Conservation (phyloP, 1,140 invertebrate species). For the Melitaea cinxia region DNA sequence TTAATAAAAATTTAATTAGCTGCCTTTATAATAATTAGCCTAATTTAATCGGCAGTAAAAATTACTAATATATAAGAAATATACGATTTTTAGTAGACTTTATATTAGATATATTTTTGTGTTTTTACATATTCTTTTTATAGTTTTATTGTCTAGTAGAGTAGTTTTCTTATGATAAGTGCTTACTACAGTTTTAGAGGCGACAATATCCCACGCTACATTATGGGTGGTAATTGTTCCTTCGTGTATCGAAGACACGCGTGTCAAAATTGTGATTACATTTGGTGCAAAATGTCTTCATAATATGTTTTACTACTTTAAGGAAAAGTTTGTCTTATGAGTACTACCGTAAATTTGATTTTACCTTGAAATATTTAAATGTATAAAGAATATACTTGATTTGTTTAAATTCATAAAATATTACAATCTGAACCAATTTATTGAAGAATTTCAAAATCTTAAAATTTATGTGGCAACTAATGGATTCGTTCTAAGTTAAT, state of each 20-base stretch:
- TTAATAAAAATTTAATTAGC: too few species aligned
- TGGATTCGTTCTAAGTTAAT: neutral
- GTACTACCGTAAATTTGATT: neutral
- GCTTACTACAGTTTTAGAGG: slow-evolving; percentile 2
- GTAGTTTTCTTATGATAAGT: neutral
- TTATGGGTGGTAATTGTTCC: slow-evolving; percentile 19
- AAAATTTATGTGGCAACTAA: slow-evolving; percentile 3
- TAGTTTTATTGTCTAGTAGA: neutral
- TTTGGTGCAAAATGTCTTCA: neutral
- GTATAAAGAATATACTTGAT: neutral
- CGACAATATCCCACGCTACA: slow-evolving; percentile 23
- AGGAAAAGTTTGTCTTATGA: neutral
- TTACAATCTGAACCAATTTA: neutral
- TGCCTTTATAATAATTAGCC: too few species aligned
- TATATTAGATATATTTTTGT: neutral
- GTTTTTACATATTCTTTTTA: neutral
- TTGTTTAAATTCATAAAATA: neutral
- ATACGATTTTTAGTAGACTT: too few species aligned
- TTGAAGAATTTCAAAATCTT: neutral
- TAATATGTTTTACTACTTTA: neutral
- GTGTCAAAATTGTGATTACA: slow-evolving; percentile 37
- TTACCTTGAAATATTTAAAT: neutral
- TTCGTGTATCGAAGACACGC: slow-evolving; percentile 31
- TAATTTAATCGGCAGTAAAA: too few species aligned
- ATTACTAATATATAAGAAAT: too few species aligned